Percentiles rank a stretch among this genome's conserved stretches.
Conservation (phyloP, 1,140 invertebrate species). For the Dermatophagoides farinae region DNA sequence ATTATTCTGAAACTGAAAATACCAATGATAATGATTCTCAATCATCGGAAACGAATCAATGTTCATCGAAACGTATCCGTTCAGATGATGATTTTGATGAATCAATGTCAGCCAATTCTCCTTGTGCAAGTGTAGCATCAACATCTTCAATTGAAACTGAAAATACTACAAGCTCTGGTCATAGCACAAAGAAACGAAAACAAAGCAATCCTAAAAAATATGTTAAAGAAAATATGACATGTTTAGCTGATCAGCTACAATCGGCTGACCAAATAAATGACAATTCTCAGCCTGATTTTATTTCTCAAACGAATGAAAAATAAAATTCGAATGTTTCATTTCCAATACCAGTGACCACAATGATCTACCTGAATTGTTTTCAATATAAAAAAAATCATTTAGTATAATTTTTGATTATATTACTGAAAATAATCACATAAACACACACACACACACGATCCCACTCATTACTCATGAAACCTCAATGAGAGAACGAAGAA, state of each 20-base stretch:
- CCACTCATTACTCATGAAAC: neutral
- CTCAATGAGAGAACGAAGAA: too few species aligned
- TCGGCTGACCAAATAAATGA: neutral
- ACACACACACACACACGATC: neutral
- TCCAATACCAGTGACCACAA: neutral
- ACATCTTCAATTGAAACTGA: neutral
- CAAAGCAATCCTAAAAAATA: conserved; percentile 8
- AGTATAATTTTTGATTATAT: neutral
- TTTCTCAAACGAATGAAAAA: neutral
- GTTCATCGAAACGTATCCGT: neutral
- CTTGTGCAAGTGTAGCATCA: neutral
- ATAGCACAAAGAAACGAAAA: conserved; percentile 9
- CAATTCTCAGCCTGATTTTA: neutral
- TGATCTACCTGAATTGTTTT: neutral
- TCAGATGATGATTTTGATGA: conserved; percentile 8
- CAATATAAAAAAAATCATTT: neutral
- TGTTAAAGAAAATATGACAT: neutral
- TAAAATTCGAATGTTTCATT: neutral
- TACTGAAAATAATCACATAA: neutral
- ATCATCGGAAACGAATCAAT: neutral
- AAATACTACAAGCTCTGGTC: neutral
- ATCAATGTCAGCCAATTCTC: neutral
- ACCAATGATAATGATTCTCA: neutral
- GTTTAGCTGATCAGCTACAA: neutral
- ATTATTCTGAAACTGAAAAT: neutral